phyloP scores from a whole-genome alignment of 1,140 invertebrate genomes.

The Harlomillsia oculata region DNA sequence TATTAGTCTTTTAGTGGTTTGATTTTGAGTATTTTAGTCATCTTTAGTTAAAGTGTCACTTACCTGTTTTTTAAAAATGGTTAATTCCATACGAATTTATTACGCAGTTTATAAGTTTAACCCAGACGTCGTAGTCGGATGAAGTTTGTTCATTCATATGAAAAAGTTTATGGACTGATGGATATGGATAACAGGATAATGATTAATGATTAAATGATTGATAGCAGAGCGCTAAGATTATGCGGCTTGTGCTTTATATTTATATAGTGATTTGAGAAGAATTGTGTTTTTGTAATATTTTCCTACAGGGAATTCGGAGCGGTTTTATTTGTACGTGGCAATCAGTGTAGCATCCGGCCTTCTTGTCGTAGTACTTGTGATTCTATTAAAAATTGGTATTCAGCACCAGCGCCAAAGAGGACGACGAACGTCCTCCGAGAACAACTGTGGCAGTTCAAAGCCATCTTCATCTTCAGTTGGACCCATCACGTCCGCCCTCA shows the following conservation, averaged over 20 bases:
- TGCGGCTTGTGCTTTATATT: constrained; percentile 37
- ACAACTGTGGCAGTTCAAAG: constrained; percentile 13
- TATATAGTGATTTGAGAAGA: neutral
- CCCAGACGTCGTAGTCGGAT: too few species aligned
- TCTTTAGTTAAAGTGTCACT: too few species aligned
- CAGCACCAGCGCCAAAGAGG: neutral
- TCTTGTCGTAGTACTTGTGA: constrained; percentile 54
- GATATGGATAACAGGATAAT: too few species aligned
- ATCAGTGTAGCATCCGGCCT: constrained; percentile 58
- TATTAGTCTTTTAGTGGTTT: neutral
- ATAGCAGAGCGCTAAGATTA: too few species aligned
- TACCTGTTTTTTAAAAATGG: too few species aligned
- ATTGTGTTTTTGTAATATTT: too few species aligned
- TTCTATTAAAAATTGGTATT: constrained; percentile 38
- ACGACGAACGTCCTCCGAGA: neutral
- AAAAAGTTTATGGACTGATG: too few species aligned
- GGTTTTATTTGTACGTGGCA: constrained; percentile 64
- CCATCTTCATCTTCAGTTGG: constrained; percentile 10
- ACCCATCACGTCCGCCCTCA: constrained; percentile 17
- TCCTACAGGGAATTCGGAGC: constrained; percentile 61
- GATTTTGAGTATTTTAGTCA: too few species aligned
- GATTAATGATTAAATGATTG: too few species aligned
- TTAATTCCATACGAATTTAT: too few species aligned
- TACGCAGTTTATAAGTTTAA: too few species aligned
- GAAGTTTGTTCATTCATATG: too few species aligned